These are phyloP conservation scores for Monarcha castaneiventris DNA, from an alignment of 2,113 vertebrate genomes.

Conservation along the genomic window DNA sequence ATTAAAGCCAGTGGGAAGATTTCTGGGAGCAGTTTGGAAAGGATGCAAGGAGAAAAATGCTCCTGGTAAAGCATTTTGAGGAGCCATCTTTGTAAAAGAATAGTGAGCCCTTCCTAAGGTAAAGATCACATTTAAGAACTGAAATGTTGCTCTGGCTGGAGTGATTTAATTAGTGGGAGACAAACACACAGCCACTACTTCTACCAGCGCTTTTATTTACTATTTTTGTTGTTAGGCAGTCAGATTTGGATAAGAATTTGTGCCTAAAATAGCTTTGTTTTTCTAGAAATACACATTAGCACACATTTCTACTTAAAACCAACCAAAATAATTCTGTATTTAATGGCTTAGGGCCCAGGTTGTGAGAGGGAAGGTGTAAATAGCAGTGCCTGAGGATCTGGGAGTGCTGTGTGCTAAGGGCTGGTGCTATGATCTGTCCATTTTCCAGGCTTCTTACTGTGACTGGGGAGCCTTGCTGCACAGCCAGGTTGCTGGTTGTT, in stretches of 20 bases:
- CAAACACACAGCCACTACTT: not conserved
- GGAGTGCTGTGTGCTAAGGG: not conserved
- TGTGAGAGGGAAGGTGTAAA: not conserved
- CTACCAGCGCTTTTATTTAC: not conserved
- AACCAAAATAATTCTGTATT: not conserved
- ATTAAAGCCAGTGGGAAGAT: not conserved
- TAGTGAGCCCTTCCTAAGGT: not conserved
- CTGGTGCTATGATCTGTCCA: rapidly evolving
- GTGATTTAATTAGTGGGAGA: not conserved
- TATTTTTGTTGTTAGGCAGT: not conserved
- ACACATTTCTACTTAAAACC: not conserved
- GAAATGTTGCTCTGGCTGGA: not conserved
- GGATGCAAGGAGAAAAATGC: not conserved
- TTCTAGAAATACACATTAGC: not conserved
- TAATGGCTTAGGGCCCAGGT: not conserved
- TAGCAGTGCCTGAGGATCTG: too few species aligned
- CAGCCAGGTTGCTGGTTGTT: not conserved
- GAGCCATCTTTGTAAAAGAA: not conserved
- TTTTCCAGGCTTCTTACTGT: not conserved
- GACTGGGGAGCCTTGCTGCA: not conserved
- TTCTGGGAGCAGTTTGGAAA: not conserved
- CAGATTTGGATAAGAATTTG: not conserved
- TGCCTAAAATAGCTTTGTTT: not conserved
- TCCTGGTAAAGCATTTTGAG: not conserved
- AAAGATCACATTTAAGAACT: not conserved